phyloP scores from a whole-genome alignment of 2,797 vertebrate genomes.

The Perodicticus potto region DNA sequence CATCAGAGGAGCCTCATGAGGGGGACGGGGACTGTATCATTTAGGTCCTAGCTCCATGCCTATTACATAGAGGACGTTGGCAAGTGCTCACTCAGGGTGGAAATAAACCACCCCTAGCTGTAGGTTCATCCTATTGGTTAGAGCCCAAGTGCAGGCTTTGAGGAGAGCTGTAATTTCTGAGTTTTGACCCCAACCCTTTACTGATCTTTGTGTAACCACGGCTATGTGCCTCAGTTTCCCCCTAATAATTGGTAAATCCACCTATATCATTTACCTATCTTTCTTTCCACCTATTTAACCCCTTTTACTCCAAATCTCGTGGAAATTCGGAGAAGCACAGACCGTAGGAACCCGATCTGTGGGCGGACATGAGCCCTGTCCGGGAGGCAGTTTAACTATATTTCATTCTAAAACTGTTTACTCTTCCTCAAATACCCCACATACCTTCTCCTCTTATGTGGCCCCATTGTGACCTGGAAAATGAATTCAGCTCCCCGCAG shows the following conservation, averaged over 20 bases:
- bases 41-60: neutral
- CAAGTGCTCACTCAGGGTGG: neutral
- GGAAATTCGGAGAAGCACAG: neutral
- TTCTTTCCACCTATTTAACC: neutral
- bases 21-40: neutral
- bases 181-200: neutral
- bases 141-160: neutral
- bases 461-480: neutral
- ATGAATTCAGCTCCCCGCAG: neutral
- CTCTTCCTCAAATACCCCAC: neutral
- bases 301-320: neutral
- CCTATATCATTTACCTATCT: neutral
- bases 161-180: neutral
- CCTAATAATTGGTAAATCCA: neutral
- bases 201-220: neutral
- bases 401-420: rapidly evolving
- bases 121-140: neutral
- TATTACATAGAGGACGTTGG: neutral
- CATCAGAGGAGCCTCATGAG: neutral
- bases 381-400: neutral
- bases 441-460: neutral
- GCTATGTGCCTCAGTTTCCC: neutral
- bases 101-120: neutral
- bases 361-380: neutral
- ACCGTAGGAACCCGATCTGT: neutral